Percentiles rank a stretch among this genome's conserved stretches.
These are phyloP conservation scores for Homalodisca vitripennis DNA, from an alignment of 1,140 invertebrate genomes.

Conservation along the genomic window DNA sequence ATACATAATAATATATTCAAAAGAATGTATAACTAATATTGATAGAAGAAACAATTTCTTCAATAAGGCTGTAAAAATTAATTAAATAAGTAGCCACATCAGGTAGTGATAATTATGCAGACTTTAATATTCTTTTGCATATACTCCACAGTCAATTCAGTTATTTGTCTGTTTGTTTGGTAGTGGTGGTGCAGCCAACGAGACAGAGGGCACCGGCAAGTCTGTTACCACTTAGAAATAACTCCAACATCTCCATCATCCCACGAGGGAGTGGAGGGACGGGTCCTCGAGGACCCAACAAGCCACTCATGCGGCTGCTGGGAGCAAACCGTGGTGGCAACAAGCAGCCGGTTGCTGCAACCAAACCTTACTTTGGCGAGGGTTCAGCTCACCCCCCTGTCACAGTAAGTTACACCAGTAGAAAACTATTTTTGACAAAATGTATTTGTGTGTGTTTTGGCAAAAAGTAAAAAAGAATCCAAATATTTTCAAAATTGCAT, in stretches of 20 bases:
- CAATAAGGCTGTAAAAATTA: no score
- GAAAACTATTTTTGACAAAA: not conserved
- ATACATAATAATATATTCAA: no score
- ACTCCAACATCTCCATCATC: slow-evolving; percentile 32
- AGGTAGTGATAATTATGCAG: no score
- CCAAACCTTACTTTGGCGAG: slow-evolving; percentile 32
- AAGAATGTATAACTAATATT: no score
- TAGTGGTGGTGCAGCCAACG: slow-evolving; percentile 28
- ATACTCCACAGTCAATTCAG: no score
- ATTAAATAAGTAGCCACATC: no score
- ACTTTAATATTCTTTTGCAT: no score
- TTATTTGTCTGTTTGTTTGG: no score
- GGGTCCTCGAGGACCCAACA: slow-evolving; percentile 6
- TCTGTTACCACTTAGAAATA: slow-evolving; percentile 24
- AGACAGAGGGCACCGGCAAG: slow-evolving; percentile 20
- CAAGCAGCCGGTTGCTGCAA: slow-evolving; percentile 29
- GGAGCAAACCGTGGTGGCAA: slow-evolving; percentile 9
- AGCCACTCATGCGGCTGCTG: slow-evolving; percentile 22
- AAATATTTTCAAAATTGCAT: not conserved
- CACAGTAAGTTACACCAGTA: slow-evolving; percentile 13
- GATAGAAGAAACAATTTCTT: no score
- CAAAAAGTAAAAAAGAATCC: not conserved
- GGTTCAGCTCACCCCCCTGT: slow-evolving; percentile 26
- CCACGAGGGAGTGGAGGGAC: slow-evolving; percentile 10
- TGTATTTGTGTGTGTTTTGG: not conserved